phyloP scores from a whole-genome alignment of 2,888 invertebrate genomes.

The Nemoura dubitans region DNA sequence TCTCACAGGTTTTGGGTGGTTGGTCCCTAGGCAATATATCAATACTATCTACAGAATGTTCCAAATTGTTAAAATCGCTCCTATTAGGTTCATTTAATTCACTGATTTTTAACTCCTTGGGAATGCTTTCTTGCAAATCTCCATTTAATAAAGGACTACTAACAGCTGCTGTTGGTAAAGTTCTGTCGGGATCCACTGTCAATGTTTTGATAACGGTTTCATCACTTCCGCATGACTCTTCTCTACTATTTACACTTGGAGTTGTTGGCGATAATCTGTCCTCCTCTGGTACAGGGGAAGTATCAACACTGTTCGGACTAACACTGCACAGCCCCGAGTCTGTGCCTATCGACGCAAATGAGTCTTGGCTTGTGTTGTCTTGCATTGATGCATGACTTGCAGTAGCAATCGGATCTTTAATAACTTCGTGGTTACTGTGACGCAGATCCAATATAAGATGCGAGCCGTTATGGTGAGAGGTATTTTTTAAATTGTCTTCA shows the following conservation, averaged over 20 bases:
- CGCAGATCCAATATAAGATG: constrained; percentile 26
- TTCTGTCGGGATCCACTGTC: constrained; percentile 32
- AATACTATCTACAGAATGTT: background rate
- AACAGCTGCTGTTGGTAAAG: background rate
- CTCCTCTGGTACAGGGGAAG: constrained; percentile 45
- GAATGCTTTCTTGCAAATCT: background rate
- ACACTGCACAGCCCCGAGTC: constrained; percentile 52
- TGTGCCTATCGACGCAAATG: constrained; percentile 49
- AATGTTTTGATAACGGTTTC: constrained; percentile 45
- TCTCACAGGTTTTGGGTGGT: background rate
- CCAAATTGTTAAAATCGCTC: background rate
- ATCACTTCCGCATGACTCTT: constrained; percentile 50
- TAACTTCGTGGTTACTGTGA: constrained; percentile 35
- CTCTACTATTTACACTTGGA: constrained; percentile 31
- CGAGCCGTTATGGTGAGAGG: constrained; percentile 28
- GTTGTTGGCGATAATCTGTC: constrained; percentile 27
- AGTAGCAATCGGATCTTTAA: constrained; percentile 18
- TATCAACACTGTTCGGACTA: constrained; percentile 50
- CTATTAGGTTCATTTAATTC: background rate
- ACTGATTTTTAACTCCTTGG: constrained; percentile 13
- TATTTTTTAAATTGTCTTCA: constrained; percentile 26
- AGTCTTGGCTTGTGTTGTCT: constrained; percentile 52
- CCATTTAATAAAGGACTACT: background rate
- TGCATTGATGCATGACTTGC: constrained; percentile 10
- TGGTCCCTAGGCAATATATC: background rate